These are phyloP conservation scores for Scortum barcoo DNA, from an alignment of 2,113 vertebrate species.

Conservation along the genomic window DNA sequence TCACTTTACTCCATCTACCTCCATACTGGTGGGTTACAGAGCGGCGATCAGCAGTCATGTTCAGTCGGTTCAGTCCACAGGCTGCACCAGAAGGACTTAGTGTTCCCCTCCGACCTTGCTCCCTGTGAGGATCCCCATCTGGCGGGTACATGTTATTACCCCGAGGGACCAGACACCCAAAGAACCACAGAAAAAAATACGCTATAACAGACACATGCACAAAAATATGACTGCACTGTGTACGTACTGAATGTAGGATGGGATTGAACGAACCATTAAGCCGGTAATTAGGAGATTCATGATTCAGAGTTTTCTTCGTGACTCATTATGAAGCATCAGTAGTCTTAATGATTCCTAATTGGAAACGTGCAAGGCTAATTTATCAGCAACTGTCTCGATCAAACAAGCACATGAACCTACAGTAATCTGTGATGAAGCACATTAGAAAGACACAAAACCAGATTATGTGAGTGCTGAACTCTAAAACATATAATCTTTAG, in stretches of 20 bases:
- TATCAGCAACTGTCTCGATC: background rate
- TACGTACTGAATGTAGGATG: background rate
- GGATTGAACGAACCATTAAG: conserved; percentile 5
- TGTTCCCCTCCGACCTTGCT: background rate
- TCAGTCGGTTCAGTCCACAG: background rate
- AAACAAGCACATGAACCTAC: conserved; percentile 3
- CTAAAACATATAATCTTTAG: background rate
- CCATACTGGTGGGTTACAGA: conserved; percentile 5
- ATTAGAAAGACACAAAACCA: background rate
- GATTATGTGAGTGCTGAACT: background rate
- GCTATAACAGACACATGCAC: background rate
- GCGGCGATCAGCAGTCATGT: background rate
- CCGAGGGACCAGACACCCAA: no score
- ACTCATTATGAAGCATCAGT: conserved; percentile 11
- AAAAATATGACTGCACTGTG: background rate
- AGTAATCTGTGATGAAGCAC: background rate
- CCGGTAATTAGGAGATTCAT: background rate
- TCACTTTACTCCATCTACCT: conserved; percentile 7
- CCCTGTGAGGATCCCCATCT: background rate
- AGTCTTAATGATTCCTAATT: conserved; percentile 32
- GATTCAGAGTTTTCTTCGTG: background rate
- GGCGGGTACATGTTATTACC: background rate
- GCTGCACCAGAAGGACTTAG: background rate
- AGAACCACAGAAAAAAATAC: background rate
- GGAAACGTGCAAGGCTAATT: background rate